Conservation (phyloP, 2,113 vertebrate genomes). For the Pyrgilauda ruficollis region DNA sequence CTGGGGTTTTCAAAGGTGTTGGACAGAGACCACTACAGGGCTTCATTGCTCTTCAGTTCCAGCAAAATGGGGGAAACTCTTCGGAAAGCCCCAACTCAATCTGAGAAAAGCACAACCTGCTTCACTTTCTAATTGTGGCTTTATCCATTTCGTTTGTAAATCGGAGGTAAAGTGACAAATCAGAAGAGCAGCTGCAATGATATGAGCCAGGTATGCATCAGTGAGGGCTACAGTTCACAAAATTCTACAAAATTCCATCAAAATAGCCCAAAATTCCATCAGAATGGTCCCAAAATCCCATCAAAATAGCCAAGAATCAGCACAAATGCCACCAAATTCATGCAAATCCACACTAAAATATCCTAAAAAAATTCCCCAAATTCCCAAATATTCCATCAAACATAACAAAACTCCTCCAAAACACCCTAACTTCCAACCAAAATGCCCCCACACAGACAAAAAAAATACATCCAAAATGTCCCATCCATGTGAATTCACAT, state of each 20-base stretch:
- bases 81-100: neutral
- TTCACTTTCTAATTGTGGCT: neutral
- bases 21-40: neutral
- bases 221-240: neutral
- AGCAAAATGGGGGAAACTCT: accelerated
- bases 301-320: neutral
- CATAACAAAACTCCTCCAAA: neutral
- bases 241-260: neutral
- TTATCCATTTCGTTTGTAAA: neutral
- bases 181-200: no score
- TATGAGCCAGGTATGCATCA: accelerated
- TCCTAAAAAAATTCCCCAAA: neutral
- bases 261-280: neutral
- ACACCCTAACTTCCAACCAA: accelerated
- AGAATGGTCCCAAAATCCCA: neutral
- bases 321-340: neutral
- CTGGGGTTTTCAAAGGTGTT: neutral
- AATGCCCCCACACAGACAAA: neutral
- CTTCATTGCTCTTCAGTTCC: neutral
- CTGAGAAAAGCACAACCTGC: neutral
- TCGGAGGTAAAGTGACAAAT: neutral
- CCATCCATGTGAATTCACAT: neutral
- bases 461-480: neutral
- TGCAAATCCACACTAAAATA: neutral
- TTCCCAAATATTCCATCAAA: neutral